These are phyloP conservation scores for Paguma larvata DNA, from an alignment of 2,797 vertebrate genomes.

Conservation along the genomic window DNA sequence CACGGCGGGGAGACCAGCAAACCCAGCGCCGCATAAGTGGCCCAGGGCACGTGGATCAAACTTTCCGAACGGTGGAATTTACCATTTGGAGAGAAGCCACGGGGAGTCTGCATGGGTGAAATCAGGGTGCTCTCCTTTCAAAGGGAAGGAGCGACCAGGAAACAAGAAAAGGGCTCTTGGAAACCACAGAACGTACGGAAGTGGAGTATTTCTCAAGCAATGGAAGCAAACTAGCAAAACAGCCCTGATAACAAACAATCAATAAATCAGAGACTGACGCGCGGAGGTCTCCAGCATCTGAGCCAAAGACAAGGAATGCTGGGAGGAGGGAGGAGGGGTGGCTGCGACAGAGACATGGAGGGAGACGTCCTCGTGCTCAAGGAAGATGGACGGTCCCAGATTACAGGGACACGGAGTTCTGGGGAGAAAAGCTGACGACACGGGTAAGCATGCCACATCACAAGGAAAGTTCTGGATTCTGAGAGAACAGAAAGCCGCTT, in stretches of 20 bases:
- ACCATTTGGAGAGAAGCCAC: background rate
- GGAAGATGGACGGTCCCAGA: accelerated
- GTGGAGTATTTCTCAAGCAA: background rate
- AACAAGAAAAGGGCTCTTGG: too few relatives aligned
- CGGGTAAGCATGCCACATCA: accelerated
- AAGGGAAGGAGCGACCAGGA: background rate
- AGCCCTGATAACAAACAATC: background rate
- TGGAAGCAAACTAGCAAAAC: background rate
- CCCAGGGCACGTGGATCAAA: accelerated
- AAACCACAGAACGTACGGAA: background rate
- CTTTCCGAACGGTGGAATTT: background rate
- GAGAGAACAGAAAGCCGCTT: background rate
- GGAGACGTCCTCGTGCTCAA: accelerated
- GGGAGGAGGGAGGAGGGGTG: accelerated
- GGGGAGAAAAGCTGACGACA: background rate
- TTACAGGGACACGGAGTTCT: background rate
- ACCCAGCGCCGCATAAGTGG: background rate
- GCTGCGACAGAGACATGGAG: accelerated
- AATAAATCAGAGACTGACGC: background rate
- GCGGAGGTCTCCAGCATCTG: background rate
- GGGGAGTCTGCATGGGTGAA: accelerated
- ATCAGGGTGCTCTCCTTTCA: too few relatives aligned
- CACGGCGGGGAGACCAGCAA: accelerated
- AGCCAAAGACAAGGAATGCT: background rate
- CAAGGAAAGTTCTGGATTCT: background rate